Evolutionary conservation across 2,113 vertebrate genomes (phyloP), one percentile per base, ranked within the genome.

Genomic region (Malurus melanocephalus): DNA sequence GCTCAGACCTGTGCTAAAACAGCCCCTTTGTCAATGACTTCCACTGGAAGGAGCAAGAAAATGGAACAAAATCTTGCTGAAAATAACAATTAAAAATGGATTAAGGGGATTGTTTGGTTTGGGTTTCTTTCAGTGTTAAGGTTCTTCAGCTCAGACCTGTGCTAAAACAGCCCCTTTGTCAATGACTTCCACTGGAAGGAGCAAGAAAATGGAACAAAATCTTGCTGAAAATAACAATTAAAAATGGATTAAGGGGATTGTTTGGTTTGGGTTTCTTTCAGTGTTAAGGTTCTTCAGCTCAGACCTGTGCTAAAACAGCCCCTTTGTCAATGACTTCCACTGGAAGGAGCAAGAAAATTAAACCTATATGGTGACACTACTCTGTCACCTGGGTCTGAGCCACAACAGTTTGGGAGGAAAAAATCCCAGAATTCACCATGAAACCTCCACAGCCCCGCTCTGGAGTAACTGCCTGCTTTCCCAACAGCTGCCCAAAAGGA

Each of bases 331-430:
- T 15, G 33, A 69, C 16, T 26, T 67, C 53, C n/a, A 40, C 42
- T 0, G 0, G 8, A 55, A n/a, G 30, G 30, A 78, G 40, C 0
- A 45, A n/a, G 16, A 66, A 19, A 89, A 43, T 23, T 42, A 65
- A 76, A 76, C 9, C 33, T 7, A 6, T 6, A 11, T 1, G 40
- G 27, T 19, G 28, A 43, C 30, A 35, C 16, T 3, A 9, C 13
- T 30, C 26, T 7, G 1, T 22, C 14, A 72, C 30, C 52, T 43
- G 0, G 0, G 20, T 12, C n/a, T 66, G 67, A 10, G 35, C 23
- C 33, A 88, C 56, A 77, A 42, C 3, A 26, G 1, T 8, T 32
- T 3, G 2, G 9, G 6, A 20, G 1, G 0, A 0, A 7, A 9
- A 67, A n/a, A 1, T 4, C 4, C 4, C 49, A 51, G 26, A 69